Conservation (phyloP, 2,888 invertebrate genomes). For the Alsophila aescularia region DNA sequence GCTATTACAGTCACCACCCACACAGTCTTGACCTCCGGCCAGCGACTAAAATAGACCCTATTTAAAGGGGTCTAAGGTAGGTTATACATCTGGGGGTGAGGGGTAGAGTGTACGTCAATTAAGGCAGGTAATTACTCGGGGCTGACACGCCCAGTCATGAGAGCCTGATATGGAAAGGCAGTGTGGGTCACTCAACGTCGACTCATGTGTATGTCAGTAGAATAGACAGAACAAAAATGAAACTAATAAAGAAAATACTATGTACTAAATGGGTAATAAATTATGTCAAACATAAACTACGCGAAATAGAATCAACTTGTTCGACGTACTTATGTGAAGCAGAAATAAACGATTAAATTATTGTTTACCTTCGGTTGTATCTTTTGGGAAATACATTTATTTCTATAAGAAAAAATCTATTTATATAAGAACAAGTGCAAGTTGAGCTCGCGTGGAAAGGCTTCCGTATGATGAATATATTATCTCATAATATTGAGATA, state of each 20-base stretch:
- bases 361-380: too few relatives aligned
- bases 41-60: conserved; percentile 9
- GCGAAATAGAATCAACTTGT: neutral
- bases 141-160: conserved; percentile 38
- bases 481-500: too few relatives aligned
- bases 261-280: neutral
- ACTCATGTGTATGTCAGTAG: conserved; percentile 16
- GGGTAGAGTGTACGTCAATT: conserved; percentile 25
- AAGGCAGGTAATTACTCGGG: conserved; percentile 33
- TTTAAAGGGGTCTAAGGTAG: neutral
- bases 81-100: neutral
- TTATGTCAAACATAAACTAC: neutral
- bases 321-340: too few relatives aligned
- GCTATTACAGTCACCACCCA: conserved; percentile 37
- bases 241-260: neutral
- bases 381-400: too few relatives aligned
- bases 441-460: too few relatives aligned
- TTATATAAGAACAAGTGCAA: too few relatives aligned
- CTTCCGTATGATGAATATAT: too few relatives aligned
- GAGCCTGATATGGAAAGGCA: conserved; percentile 28
- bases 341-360: too few relatives aligned
- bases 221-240: conserved; percentile 10
- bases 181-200: conserved; percentile 15
- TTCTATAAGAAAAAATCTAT: too few relatives aligned
- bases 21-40: conserved; percentile 10